These are phyloP conservation scores for Rhynchomys soricoides DNA, from an alignment of 2,113 vertebrate species.

Conservation along the genomic window DNA sequence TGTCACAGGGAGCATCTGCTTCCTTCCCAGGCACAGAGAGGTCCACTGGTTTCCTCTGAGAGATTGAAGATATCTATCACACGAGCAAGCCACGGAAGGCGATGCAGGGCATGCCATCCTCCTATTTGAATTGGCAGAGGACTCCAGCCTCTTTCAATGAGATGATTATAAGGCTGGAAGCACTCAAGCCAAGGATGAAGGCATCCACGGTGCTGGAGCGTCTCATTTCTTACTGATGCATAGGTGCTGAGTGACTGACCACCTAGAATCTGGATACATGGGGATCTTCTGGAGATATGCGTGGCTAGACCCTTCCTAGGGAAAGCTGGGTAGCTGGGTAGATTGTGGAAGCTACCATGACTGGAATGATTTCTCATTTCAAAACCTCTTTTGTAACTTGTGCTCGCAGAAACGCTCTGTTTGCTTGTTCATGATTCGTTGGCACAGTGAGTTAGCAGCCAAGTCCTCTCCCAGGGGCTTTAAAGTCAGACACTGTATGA, in stretches of 20 bases:
- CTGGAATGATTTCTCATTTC: neutral
- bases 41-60: neutral
- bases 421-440: neutral
- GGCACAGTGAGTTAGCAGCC: neutral
- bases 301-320: neutral
- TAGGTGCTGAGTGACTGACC: too few species aligned
- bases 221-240: neutral
- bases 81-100: neutral
- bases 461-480: neutral
- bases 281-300: neutral
- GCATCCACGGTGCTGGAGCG: neutral
- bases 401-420: neutral
- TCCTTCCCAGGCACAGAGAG: neutral
- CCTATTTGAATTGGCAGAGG: neutral
- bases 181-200: neutral
- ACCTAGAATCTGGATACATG: neutral
- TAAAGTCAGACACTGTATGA: neutral
- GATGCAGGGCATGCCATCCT: neutral
- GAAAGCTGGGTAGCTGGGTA: neutral
- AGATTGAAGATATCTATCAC: neutral
- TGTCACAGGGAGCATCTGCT: neutral
- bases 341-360: neutral
- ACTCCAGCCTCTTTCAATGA: neutral
- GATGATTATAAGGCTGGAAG: neutral
- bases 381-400: neutral